phyloP scores from a whole-genome alignment of 2,797 vertebrate genomes.

The Pagetopsis macropterus region DNA sequence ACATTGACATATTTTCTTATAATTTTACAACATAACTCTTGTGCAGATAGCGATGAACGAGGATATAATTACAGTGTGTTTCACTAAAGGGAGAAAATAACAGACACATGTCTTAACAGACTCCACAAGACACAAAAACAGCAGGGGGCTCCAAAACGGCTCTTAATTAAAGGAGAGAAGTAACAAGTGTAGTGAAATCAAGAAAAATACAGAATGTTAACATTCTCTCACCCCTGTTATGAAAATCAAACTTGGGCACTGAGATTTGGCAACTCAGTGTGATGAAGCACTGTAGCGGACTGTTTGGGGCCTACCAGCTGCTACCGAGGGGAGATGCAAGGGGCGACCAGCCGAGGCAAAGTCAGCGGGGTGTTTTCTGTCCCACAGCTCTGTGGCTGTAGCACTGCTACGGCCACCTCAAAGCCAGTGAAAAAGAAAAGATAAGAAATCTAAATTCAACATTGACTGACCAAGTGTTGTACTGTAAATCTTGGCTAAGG shows the following conservation, averaged over 20 bases:
- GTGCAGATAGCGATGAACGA: slow-evolving; percentile 14
- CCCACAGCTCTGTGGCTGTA: slow-evolving; percentile 24
- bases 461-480: neutral
- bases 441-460: neutral
- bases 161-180: slow-evolving; percentile 39
- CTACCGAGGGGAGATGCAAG: slow-evolving; percentile 20
- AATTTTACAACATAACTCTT: neutral
- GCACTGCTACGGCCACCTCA: slow-evolving; percentile 15
- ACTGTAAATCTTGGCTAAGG: neutral
- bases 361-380: slow-evolving; percentile 41
- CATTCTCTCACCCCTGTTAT: slow-evolving; percentile 14
- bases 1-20: neutral
- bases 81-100: slow-evolving; percentile 19
- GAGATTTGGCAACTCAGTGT: slow-evolving; percentile 43
- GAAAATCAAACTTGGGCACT: slow-evolving; percentile 36
- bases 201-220: slow-evolving; percentile 15
- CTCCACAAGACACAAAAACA: slow-evolving; percentile 44
- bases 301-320: slow-evolving; percentile 27
- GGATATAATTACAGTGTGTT: slow-evolving; percentile 31
- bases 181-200: slow-evolving; percentile 19
- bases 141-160: slow-evolving; percentile 39
- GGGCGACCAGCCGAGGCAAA: slow-evolving; percentile 30
- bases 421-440: slow-evolving; percentile 7
- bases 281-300: slow-evolving; percentile 34
- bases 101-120: slow-evolving; percentile 21